Conservation (phyloP, 2,888 invertebrate genomes). For the Zygogramma bicolorata region DNA sequence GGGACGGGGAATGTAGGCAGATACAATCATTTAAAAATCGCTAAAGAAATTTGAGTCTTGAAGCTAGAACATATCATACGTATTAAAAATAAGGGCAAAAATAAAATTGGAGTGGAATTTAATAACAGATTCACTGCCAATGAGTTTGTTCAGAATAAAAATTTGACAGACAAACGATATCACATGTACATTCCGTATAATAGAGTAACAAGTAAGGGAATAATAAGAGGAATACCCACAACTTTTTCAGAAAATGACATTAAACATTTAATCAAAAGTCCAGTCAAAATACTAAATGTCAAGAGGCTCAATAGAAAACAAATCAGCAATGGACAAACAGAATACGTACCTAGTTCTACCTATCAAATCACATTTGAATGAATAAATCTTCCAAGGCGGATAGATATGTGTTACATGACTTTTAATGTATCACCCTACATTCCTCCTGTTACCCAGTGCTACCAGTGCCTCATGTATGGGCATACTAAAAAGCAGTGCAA, state of each 20-base stretch:
- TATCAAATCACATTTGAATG: neutral
- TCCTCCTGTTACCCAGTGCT: slow-evolving; percentile 17
- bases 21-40: neutral
- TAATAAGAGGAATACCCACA: neutral
- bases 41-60: neutral
- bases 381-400: neutral
- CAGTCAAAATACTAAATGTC: neutral
- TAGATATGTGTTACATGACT: neutral
- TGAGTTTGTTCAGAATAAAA: neutral
- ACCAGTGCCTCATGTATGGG: slow-evolving; percentile 17
- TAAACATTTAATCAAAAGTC: neutral
- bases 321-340: neutral
- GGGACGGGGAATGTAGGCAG: neutral
- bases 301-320: neutral
- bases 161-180: neutral
- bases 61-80: neutral
- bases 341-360: neutral
- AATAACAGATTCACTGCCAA: neutral
- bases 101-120: neutral
- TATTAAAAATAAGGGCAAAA: too few species aligned
- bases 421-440: slow-evolving; percentile 2
- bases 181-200: neutral
- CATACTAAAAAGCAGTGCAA: slow-evolving; percentile 23
- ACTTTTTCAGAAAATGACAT: neutral
- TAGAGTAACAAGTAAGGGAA: slow-evolving; percentile 3